These are phyloP conservation scores for Eptatretus atami DNA, from an alignment of 2,797 vertebrate species.

Conservation along the genomic window DNA sequence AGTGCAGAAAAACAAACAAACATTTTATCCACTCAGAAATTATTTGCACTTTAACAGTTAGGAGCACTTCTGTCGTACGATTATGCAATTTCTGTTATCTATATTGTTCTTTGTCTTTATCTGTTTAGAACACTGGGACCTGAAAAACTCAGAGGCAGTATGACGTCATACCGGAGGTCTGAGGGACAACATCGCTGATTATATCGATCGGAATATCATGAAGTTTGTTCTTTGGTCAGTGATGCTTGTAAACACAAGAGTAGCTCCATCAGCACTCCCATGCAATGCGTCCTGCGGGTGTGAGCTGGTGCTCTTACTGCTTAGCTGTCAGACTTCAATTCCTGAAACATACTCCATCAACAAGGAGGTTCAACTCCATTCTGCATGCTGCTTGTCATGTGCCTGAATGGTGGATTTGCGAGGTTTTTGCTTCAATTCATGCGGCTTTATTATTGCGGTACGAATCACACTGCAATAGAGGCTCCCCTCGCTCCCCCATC, in stretches of 20 bases:
- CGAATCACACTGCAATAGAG: too few relatives aligned
- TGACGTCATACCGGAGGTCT: slow-evolving; percentile 63
- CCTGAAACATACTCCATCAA: too few relatives aligned
- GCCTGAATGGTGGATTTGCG: too few relatives aligned
- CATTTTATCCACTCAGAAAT: neutral
- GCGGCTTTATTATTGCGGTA: too few relatives aligned
- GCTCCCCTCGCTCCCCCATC: too few relatives aligned
- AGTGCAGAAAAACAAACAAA: too few relatives aligned
- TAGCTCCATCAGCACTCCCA: neutral
- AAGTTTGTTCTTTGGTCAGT: slow-evolving; percentile 17
- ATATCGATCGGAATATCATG: slow-evolving; percentile 72
- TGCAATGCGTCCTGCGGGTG: neutral
- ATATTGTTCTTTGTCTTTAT: neutral
- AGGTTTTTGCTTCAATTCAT: too few relatives aligned
- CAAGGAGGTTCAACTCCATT: too few relatives aligned
- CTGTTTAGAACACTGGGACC: slow-evolving; percentile 60
- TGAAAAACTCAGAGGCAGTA: slow-evolving; percentile 48
- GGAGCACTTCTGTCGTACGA: neutral
- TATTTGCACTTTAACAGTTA: too few relatives aligned
- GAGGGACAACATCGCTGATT: slow-evolving; percentile 87
- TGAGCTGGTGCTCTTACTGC: neutral
- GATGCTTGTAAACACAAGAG: neutral
- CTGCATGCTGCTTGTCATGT: too few relatives aligned
- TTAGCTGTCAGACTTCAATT: neutral
- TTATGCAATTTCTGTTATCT: neutral